phyloP scores from a whole-genome alignment of 2,797 vertebrate genomes.

The Bovichtus diacanthus region DNA sequence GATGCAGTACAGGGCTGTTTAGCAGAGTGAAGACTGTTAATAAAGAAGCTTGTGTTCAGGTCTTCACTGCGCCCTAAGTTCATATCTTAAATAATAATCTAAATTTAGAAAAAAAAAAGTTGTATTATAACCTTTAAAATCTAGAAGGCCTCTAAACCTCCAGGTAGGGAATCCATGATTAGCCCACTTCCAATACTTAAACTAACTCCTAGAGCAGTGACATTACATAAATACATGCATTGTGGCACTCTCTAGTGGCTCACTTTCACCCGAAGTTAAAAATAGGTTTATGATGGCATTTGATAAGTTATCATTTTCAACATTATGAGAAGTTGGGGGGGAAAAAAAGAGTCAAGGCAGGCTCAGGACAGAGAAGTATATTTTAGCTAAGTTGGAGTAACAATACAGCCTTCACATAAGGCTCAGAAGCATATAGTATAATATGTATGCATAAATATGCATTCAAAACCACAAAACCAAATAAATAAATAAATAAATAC shows the following conservation, averaged over 20 bases:
- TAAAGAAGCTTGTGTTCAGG: background rate
- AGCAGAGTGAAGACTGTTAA: no score
- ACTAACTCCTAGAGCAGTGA: background rate
- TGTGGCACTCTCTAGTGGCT: conserved; percentile 41
- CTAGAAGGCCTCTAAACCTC: no score
- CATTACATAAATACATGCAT: background rate
- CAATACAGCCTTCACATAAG: conserved; percentile 82
- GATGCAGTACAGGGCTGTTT: no score
- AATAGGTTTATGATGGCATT: background rate
- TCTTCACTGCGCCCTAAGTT: background rate
- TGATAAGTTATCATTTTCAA: background rate
- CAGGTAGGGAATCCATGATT: no score
- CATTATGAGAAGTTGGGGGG: background rate
- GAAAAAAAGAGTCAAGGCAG: conserved; percentile 52
- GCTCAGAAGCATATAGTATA: conserved; percentile 84
- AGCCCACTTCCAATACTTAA: background rate
- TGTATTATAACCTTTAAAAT: no score
- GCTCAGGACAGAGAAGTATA: conserved; percentile 84
- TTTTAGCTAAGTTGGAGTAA: conserved; percentile 84
- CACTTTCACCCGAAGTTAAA: background rate
- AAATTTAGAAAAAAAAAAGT: no score
- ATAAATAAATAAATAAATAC: conserved; percentile 85
- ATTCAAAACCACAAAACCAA: conserved; percentile 85
- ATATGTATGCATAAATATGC: conserved; percentile 84
- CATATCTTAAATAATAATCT: no score